Base-by-base conservation (phyloP, 2,797 vertebrate species). In the Rhinatrema bivittatum region DNA sequence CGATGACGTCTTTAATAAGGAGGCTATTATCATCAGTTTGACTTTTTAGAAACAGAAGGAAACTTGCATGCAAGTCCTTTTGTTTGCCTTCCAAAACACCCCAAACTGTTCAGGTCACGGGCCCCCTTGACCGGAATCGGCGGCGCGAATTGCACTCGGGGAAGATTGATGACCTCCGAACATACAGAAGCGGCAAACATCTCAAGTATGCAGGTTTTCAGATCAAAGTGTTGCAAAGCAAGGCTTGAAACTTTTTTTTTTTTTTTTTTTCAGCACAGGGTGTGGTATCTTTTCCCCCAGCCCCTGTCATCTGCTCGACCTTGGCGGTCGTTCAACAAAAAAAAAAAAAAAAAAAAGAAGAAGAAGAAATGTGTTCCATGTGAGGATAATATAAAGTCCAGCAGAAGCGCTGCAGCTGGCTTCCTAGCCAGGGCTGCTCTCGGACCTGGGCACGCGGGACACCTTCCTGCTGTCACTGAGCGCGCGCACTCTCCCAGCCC, bases 271-370 rank as follows among this genome's bases (percentile, higher is more conserved):
- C 27, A 41, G 50, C 12, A 5, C 5, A 6, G 29, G 44, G 35
- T 61, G 66, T 81, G 79, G 84, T 83, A 70, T 80, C 75, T 74
- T 72, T 88, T 81, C 62, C 43, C 10, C 57, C 65, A 73, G 76
- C 75, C 72, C 72, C 50, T 53, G 75, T 81, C 74, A 65, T 85
- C 76, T 78, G 70, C 72, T 60, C 68, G 30, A 21, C 60, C 7
- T 44, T 72, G 72, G 70, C 78, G 53, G 55, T 47, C 64, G 68
- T 61, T 75, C 62, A 74, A 62, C 52, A n/a, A n/a, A n/a, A n/a
- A 57, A 59, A 51, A 76, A 75, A 74, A 78, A 53, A 53, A 5
- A 14, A 65, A 79, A 73, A 80, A 73, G 55, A 45, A n/a, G n/a
- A n/a, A n/a, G n/a, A 56, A 74, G 68, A 78, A 82, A 74, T 61